phyloP scores from a whole-genome alignment of 2,113 vertebrate species.

The Xiphorhynchus elegans region DNA sequence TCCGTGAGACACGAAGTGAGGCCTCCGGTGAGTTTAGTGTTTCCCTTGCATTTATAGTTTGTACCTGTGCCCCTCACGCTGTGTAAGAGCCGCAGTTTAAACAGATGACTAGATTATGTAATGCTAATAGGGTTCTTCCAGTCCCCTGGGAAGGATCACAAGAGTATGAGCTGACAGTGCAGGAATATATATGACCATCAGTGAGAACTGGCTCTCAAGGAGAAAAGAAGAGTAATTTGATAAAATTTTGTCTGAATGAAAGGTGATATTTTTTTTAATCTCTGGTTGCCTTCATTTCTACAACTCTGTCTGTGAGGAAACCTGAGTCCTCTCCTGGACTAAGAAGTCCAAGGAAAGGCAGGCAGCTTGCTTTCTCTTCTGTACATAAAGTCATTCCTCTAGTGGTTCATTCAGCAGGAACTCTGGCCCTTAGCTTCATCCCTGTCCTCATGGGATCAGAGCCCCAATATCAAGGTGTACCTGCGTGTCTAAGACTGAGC shows the following conservation, averaged over 20 bases:
- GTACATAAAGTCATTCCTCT: not conserved
- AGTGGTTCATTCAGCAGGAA: not conserved
- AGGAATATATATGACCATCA: not conserved
- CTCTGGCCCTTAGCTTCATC: not conserved
- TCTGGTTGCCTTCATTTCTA: not conserved
- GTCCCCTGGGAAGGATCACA: not conserved
- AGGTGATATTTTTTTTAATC: not conserved
- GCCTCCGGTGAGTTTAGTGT: not conserved
- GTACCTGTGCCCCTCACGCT: not conserved
- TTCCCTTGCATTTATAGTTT: not conserved
- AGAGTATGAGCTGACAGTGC: not conserved
- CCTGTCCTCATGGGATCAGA: not conserved
- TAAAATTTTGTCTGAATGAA: not conserved
- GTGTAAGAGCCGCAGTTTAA: not conserved
- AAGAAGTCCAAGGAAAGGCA: not conserved
- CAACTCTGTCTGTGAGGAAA: not conserved
- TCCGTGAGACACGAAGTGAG: not conserved
- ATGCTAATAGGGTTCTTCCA: not conserved
- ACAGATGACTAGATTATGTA: not conserved
- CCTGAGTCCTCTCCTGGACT: not conserved
- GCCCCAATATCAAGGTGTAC: not conserved
- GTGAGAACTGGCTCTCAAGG: not conserved
- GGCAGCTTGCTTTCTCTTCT: not conserved
- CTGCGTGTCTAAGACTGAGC: not conserved
- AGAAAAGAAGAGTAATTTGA: not conserved